A percentile compares a stretch with the other conserved stretches of the same genome.
phyloP scores from a whole-genome alignment of 1,140 invertebrate genomes.

The Aricia agestis region DNA sequence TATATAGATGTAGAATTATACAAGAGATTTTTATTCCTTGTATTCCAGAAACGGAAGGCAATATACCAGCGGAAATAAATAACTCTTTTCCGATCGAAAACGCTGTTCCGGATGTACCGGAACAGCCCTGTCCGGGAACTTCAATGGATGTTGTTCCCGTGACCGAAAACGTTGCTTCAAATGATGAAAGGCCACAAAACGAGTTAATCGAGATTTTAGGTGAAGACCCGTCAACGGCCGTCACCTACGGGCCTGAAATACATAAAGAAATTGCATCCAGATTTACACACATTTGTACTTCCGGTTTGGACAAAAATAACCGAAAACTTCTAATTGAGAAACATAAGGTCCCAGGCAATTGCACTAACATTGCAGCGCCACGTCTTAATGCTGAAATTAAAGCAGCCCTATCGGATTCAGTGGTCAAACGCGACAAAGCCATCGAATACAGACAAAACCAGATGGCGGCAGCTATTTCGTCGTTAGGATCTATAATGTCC shows the following conservation, averaged over 20 bases:
- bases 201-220: too few species aligned
- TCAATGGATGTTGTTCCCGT: too few species aligned
- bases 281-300: neutral
- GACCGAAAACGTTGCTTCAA: too few species aligned
- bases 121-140: too few species aligned
- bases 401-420: neutral
- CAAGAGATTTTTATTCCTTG: too few species aligned
- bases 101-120: too few species aligned
- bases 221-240: neutral
- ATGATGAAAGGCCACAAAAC: too few species aligned
- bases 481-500: neutral
- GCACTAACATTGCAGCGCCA: constrained; percentile 1
- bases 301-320: neutral
- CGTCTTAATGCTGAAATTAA: constrained; percentile 13
- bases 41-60: too few species aligned
- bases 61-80: too few species aligned
- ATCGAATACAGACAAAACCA: neutral
- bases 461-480: neutral
- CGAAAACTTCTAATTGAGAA: neutral
- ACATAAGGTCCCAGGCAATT: constrained; percentile 4
- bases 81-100: too few species aligned
- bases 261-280: neutral
- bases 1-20: too few species aligned
- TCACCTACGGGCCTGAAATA: neutral
- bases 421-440: constrained; percentile 6